Evolutionary conservation across 2,113 vertebrate species (phyloP).

Genomic region (Eurystomus gularis): DNA sequence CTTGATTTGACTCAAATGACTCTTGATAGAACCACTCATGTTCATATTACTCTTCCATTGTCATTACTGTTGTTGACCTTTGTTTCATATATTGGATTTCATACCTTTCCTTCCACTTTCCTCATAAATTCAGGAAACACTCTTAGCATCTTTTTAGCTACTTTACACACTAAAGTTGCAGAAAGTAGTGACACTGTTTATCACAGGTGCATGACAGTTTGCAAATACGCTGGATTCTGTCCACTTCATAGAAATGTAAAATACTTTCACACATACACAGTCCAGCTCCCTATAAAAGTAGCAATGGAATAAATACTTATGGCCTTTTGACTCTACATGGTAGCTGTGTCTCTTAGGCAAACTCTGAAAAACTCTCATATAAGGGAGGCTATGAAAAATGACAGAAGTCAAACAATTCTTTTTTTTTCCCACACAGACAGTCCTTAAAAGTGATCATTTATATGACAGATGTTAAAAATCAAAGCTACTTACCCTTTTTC

Average conservation of each 20-base stretch:
- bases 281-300: neutral
- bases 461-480: neutral
- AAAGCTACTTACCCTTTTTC: conserved; percentile 86
- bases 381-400: neutral
- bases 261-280: neutral
- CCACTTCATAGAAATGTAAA: neutral
- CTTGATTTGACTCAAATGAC: too few species aligned
- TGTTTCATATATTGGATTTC: neutral
- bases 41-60: neutral
- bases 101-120: neutral
- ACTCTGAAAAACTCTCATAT: neutral
- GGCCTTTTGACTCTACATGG: neutral
- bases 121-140: neutral
- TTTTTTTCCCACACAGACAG: neutral
- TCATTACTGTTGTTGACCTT: neutral
- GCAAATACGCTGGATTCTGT: neutral
- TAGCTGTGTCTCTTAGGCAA: neutral
- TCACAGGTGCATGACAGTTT: neutral
- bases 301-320: neutral
- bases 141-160: neutral
- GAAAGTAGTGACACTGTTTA: neutral
- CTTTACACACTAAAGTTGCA: neutral
- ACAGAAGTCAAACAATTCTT: neutral
- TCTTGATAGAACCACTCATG: neutral
- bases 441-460: neutral